Conservation (phyloP, 2,113 vertebrate species). For the Geothlypis trichas region DNA sequence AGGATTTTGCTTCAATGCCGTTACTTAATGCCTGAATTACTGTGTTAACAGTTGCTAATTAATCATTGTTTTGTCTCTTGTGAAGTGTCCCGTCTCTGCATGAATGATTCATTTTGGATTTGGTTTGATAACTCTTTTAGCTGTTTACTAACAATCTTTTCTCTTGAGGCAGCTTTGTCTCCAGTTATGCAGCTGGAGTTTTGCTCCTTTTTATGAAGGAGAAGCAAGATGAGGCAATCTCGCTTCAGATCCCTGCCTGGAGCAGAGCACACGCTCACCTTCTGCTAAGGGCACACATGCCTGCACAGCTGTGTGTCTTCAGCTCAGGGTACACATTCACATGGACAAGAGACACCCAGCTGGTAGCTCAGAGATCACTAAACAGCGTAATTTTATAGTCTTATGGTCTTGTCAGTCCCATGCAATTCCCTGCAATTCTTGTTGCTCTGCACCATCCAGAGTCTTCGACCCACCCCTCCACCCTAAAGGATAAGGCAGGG, state of each 20-base stretch:
- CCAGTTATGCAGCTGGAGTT: constrained; percentile 10
- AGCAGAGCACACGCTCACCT: not conserved
- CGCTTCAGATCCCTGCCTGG: not conserved
- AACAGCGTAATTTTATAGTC: not conserved
- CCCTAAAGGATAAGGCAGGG: not conserved
- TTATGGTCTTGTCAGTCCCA: not conserved
- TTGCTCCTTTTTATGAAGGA: not conserved
- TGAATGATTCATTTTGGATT: constrained; percentile 45
- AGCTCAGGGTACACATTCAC: not conserved
- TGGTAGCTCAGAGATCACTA: not conserved
- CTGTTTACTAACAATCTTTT: constrained; percentile 50
- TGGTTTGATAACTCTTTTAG: constrained; percentile 38
- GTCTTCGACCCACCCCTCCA: not conserved
- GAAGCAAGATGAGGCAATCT: not conserved
- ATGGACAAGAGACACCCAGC: not conserved
- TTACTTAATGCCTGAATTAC: constrained; percentile 39
- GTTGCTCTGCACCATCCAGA: not conserved
- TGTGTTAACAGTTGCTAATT: constrained; percentile 53
- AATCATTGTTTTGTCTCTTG: constrained; percentile 54
- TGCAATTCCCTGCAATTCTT: not conserved
- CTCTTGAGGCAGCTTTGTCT: constrained; percentile 38
- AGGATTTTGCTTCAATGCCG: constrained; percentile 23
- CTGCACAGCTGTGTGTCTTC: not conserved
- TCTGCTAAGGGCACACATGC: not conserved
- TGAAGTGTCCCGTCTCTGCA: constrained; percentile 38